Evolutionary conservation across 1,140 invertebrate species (phyloP), one percentile per base, ranked within the genome.

Genomic region (Rhagoletis pomonella): DNA sequence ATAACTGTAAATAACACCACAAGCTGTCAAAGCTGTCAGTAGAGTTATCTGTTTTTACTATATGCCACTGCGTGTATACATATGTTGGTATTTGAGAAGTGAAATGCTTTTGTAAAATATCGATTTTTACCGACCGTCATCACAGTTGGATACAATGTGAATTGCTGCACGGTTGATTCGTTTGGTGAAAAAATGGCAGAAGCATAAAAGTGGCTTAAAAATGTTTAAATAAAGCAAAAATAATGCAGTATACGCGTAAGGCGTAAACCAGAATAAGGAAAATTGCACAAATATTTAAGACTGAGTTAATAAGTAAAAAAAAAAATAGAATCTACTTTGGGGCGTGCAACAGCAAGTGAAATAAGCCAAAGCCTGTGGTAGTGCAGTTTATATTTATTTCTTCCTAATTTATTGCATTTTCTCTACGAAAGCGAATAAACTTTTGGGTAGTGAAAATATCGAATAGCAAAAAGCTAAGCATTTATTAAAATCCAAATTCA

Each of bases 51-150:
- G 39, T 73, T 14, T 73, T n/a, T 4, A 47, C 60, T 62, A n/a
- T 62, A 7, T 59, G 1, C 6, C 58, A 59, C 6, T 6, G 69
- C 14, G 69, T 73, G 44, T 73, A 17, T 47, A 19, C 29, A 10
- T 67, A 44, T 73, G 10, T 73, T 44, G 2, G 12, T 6, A 73
- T 4, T 62, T 17, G n/a, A 62, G 60, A 5, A 62, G 60, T 62
- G 12, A 62, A 62, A 62, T 17, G 60, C n/a, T 14, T 62, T 62
- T 1, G 42, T 39, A 55, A 50, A 29, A 55, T 81, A 81, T 81
- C 47, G 73, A 81, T 81, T 81, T 81, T 55, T 81, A 55, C 73
- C n/a, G 17, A 50, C n/a, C 47, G n/a, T 12, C 73, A 81, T 81
- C 17, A n/a, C 17, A 39, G 17, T 81, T 81, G 5, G 4, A 58